Evolutionary conservation across 2,888 invertebrate species (phyloP).

Genomic region (Amitus sp.): DNA sequence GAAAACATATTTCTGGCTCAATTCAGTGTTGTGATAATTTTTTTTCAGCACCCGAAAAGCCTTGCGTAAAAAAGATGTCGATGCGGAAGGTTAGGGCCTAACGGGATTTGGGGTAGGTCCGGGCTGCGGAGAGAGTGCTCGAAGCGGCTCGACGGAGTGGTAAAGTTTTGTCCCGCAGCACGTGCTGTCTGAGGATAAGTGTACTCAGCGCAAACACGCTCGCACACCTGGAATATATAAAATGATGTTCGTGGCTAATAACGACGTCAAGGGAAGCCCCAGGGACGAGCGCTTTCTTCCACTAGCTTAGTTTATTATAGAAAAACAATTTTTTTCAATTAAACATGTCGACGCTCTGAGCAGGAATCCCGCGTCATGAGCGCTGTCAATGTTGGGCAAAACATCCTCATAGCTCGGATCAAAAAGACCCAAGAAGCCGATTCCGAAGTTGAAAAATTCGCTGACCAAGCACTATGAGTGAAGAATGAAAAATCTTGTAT

Average conservation of each 20-base stretch:
- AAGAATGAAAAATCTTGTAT: too few relatives aligned
- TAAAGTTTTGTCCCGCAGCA: slow-evolving; percentile 1
- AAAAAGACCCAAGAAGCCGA: too few relatives aligned
- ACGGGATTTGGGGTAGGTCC: slow-evolving; percentile 60
- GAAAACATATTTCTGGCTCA: too few relatives aligned
- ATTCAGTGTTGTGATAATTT: neutral
- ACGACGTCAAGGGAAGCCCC: slow-evolving; percentile 35
- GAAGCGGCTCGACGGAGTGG: neutral
- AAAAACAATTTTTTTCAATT: slow-evolving; percentile 21
- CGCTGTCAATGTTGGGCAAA: too few relatives aligned
- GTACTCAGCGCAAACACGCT: slow-evolving; percentile 28
- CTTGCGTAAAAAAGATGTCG: slow-evolving; percentile 31
- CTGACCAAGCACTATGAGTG: too few relatives aligned
- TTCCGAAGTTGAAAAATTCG: too few relatives aligned
- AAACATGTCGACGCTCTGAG: too few relatives aligned
- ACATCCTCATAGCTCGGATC: too few relatives aligned
- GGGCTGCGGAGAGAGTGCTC: slow-evolving; percentile 10
- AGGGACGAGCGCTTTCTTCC: slow-evolving; percentile 29
- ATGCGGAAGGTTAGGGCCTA: slow-evolving; percentile 64
- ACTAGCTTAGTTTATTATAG: slow-evolving; percentile 24
- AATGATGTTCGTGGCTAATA: slow-evolving; percentile 39
- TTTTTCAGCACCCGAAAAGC: slow-evolving; percentile 41
- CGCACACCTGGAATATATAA: slow-evolving; percentile 16
- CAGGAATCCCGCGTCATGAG: too few relatives aligned
- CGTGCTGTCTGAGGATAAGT: slow-evolving; percentile 38